These are phyloP conservation scores for Caenorhabditis panamensis DNA, from an alignment of 2,888 invertebrate genomes.

Conservation along the genomic window DNA sequence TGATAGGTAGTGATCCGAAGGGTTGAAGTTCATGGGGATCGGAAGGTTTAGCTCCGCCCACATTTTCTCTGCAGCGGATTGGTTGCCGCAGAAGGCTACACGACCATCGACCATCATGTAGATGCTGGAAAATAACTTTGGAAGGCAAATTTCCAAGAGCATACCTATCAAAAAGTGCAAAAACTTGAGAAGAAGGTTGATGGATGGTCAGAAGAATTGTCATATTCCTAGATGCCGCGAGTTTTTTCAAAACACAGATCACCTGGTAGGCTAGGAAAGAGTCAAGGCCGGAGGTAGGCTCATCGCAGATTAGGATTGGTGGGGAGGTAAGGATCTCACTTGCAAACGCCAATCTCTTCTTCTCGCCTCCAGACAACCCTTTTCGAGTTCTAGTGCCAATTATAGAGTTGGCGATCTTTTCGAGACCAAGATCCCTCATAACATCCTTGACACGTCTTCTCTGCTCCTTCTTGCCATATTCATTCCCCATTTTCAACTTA, in stretches of 20 bases:
- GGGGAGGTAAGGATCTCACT: slow-evolving; percentile 87
- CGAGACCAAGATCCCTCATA: slow-evolving; percentile 82
- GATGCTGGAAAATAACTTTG: slow-evolving; percentile 64
- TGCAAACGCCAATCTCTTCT: slow-evolving; percentile 93
- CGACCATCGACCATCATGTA: slow-evolving; percentile 76
- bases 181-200: slow-evolving; percentile 93
- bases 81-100: slow-evolving; percentile 75
- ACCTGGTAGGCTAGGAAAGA: slow-evolving; percentile 81
- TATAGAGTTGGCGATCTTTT: slow-evolving; percentile 86
- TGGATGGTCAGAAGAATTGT: slow-evolving; percentile 95
- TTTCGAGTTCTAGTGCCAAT: slow-evolving; percentile 89
- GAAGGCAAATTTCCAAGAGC: background rate
- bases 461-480: slow-evolving; percentile 85
- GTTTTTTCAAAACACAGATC: slow-evolving; percentile 80
- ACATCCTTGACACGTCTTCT: slow-evolving; percentile 86
- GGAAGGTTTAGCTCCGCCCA: slow-evolving; percentile 74
- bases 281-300: slow-evolving; percentile 84
- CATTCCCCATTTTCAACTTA: slow-evolving; percentile 88
- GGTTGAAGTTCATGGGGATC: slow-evolving; percentile 80
- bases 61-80: slow-evolving; percentile 68
- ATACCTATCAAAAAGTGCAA: slow-evolving; percentile 89
- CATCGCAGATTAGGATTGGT: slow-evolving; percentile 84
- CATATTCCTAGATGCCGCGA: slow-evolving; percentile 86
- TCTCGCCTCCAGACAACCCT: slow-evolving; percentile 94
- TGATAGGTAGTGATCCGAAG: slow-evolving; percentile 82